Conservation (phyloP, 2,797 vertebrate genomes). For the Premnoplex brunnescens region DNA sequence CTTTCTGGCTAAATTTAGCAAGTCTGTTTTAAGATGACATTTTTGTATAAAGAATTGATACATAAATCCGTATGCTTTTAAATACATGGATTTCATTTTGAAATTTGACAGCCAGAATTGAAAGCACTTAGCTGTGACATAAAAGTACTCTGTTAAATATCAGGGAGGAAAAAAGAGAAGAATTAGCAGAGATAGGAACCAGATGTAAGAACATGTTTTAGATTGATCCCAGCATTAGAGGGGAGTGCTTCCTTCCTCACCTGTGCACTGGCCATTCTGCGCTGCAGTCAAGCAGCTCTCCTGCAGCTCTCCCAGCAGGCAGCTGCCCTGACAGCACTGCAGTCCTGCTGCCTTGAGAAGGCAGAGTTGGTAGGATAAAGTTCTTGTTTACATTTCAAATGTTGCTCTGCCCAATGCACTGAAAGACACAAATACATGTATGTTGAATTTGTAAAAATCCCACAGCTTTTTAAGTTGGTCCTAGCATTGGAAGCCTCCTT, state of each 20-base stretch:
- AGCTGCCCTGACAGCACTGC: background rate
- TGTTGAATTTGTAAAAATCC: background rate
- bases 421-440: background rate
- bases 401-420: background rate
- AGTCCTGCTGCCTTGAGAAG: background rate
- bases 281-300: background rate
- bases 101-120: slow-evolving; percentile 18
- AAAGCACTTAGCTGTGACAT: slow-evolving; percentile 35
- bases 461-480: background rate
- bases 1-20: slow-evolving; percentile 16
- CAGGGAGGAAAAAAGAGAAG: background rate
- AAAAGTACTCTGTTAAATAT: background rate
- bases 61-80: background rate
- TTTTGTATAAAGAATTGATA: slow-evolving; percentile 8
- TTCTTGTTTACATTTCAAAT: background rate
- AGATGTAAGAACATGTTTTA: background rate
- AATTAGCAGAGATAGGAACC: background rate
- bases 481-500: background rate
- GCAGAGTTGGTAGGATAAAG: background rate
- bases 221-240: background rate
- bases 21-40: background rate
- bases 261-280: accelerated
- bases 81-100: slow-evolving; percentile 2
- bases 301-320: background rate
- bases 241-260: background rate